These are phyloP conservation scores for Verasper variegatus DNA, from an alignment of 2,113 vertebrate genomes.

Conservation along the genomic window DNA sequence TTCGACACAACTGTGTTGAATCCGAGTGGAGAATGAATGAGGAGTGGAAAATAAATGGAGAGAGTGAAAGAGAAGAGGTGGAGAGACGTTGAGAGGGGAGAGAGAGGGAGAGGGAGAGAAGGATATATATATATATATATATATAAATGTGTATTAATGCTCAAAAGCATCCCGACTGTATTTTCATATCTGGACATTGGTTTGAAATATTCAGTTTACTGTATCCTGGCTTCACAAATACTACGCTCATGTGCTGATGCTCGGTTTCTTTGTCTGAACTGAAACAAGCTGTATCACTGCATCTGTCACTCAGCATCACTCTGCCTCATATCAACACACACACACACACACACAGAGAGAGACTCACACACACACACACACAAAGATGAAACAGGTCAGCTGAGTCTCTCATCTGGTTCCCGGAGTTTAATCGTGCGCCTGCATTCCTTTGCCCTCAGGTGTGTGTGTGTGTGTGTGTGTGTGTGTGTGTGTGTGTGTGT, in stretches of 20 bases:
- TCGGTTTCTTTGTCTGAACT: constrained; percentile 15
- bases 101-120: neutral
- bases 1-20: constrained; percentile 61
- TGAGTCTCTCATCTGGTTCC: constrained; percentile 62
- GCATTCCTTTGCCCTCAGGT: constrained; percentile 63
- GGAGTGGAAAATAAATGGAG: constrained; percentile 23
- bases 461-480: constrained; percentile 36
- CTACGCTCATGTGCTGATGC: neutral
- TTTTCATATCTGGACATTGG: neutral
- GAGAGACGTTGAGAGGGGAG: neutral
- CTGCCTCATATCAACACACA: constrained; percentile 37
- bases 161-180: too few relatives aligned
- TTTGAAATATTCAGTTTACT: neutral
- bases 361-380: constrained; percentile 31
- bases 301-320: constrained; percentile 50
- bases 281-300: constrained; percentile 33
- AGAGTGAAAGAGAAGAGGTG: neutral
- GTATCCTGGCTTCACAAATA: neutral
- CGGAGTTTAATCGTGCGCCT: constrained; percentile 47
- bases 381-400: constrained; percentile 57
- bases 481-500: constrained; percentile 27
- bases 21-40: constrained; percentile 56
- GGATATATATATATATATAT: too few relatives aligned
- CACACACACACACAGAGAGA: constrained; percentile 28
- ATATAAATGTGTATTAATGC: too few relatives aligned